Evolutionary conservation across 2,113 vertebrate genomes (phyloP), one percentile per base, ranked within the genome.

Genomic region (Oryzias melastigma): DNA sequence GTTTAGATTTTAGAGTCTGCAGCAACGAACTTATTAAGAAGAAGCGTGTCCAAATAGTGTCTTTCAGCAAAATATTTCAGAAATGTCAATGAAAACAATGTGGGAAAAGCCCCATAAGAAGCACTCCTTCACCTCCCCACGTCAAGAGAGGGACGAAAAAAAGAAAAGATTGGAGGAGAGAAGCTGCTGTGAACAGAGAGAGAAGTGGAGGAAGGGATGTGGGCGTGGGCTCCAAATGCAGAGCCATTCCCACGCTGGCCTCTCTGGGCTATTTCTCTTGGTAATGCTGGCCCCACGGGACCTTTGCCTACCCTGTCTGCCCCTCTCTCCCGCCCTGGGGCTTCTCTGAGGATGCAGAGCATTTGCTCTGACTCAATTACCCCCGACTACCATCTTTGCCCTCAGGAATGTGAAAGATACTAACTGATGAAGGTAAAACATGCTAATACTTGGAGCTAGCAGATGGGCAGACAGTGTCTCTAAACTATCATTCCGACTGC

Each of bases 191-290:
- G 71, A 68, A 61, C 62, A 47, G 72, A 69, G 61, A 54, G 63
- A 76, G 62, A 65, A 64, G 58, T 49, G 45, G 69, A 62, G 22
- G 20, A 65, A 61, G 24, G 45, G 41, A 60, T 64, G 59, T 56
- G 52, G 58, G 71, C 65, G 64, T 54, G 58, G 56, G 85, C 81
- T 82, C 88, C 68, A 89, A 89, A 87, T 77, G 68, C 87, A 88
- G 84, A 85, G 79, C 85, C 84, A 87, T 92, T 92, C 91, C 90
- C 91, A 92, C 90, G 90, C 88, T 87, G 85, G 62, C 58, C 79
- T 85, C 65, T 54, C 68, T 81, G 77, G 74, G 77, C 77, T 55
- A 50, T 78, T 86, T 83, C 82, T 76, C 76, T 69, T 82, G 64
- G 65, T 77, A 61, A 25, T 27, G 63, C 52, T 14, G 59, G 54